These are phyloP conservation scores for Aphis gossypii DNA, from an alignment of 1,140 invertebrate species.

Conservation along the genomic window DNA sequence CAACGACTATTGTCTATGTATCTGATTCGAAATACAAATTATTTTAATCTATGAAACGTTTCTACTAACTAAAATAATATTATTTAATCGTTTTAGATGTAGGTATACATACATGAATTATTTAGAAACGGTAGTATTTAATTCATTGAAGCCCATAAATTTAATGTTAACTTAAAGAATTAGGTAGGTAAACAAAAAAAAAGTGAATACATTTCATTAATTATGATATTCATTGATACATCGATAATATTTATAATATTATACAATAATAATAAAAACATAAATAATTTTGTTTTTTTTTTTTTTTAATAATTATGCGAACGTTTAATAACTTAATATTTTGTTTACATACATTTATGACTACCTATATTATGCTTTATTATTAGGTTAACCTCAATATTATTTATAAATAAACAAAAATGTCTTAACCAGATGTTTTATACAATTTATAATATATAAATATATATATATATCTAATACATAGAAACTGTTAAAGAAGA, in stretches of 20 bases:
- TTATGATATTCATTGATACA: not conserved
- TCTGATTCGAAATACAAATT: not conserved
- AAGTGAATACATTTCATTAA: not conserved
- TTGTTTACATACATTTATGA: too few species aligned
- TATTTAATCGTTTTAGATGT: not conserved
- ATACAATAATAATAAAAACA: not conserved
- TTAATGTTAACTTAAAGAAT: not conserved
- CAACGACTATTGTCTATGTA: not conserved
- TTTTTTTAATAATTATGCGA: not conserved
- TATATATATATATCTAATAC: not conserved
- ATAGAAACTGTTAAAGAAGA: not conserved
- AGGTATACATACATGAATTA: not conserved
- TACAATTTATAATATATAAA: too few species aligned
- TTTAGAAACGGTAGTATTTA: not conserved
- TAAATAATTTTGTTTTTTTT: not conserved
- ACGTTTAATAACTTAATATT: not conserved
- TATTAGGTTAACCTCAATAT: not conserved
- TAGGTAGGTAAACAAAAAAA: not conserved
- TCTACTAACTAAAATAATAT: not conserved
- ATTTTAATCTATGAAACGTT: not conserved
- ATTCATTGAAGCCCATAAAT: not conserved
- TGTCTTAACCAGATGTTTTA: not conserved
- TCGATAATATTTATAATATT: not conserved
- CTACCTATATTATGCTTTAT: too few species aligned
- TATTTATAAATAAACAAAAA: not conserved